A percentile compares a stretch with the other conserved stretches of the same genome.
Evolutionary conservation across 2,797 vertebrate species (phyloP).

Genomic region (Chelmon rostratus): DNA sequence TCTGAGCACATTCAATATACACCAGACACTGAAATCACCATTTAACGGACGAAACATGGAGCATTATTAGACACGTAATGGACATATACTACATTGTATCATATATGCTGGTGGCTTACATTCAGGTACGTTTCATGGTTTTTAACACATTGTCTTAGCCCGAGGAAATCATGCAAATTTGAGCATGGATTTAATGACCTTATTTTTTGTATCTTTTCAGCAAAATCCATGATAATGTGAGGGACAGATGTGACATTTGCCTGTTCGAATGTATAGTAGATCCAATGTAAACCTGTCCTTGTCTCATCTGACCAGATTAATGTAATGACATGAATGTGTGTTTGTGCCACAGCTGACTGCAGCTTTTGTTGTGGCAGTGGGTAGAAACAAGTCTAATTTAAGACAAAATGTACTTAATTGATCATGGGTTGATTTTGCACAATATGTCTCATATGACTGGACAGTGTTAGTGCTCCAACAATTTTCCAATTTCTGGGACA

Average conservation of each 20-base stretch:
- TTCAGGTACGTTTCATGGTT: conserved; percentile 63
- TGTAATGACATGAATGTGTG: conserved; percentile 11
- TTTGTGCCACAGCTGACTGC: conserved; percentile 58
- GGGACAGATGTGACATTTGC: conserved; percentile 3
- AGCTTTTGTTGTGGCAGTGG: conserved; percentile 60
- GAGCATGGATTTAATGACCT: conserved; percentile 28
- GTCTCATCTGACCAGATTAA: conserved; percentile 19
- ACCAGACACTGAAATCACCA: conserved; percentile 32
- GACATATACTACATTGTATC: conserved; percentile 47
- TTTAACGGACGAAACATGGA: conserved; percentile 57
- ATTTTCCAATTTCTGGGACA: conserved; percentile 10
- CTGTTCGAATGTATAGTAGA: conserved; percentile 22
- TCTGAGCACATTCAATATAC: conserved; percentile 40
- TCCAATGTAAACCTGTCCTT: conserved; percentile 48
- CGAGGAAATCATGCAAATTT: conserved; percentile 61
- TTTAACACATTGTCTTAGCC: conserved; percentile 45
- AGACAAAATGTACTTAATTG: conserved; percentile 18
- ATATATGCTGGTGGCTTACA: conserved; percentile 77
- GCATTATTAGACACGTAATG: conserved; percentile 53
- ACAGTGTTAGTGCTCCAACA: conserved; percentile 6
- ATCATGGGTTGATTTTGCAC: not conserved
- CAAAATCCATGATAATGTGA: conserved; percentile 15
- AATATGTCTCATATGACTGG: conserved; percentile 4
- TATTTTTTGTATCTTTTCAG: conserved; percentile 26
- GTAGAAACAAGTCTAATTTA: conserved; percentile 39